A percentile compares a stretch with the other conserved stretches of the same genome.
Conservation (phyloP, 2,888 invertebrate species). For the Eupithecia vulgata region DNA sequence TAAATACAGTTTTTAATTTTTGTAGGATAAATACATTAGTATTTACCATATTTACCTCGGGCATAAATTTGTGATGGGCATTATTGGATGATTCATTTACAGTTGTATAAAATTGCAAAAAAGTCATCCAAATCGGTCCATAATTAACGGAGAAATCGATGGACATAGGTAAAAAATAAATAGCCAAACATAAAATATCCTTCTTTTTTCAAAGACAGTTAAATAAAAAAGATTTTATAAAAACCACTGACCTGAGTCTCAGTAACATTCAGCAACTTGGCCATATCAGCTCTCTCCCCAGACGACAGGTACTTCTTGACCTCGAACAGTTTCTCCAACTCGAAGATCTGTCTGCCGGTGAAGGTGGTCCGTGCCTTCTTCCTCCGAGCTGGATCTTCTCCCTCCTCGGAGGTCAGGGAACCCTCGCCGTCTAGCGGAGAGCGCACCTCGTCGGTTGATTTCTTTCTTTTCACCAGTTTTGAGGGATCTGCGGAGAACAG, state of each 20-base stretch:
- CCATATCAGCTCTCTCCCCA: conserved; percentile 97
- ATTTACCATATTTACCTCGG: no score
- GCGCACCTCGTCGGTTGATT: conserved; percentile 75
- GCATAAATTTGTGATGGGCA: no score
- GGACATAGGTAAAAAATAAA: no score
- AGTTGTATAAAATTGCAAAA: no score
- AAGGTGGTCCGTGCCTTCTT: conserved; percentile 97
- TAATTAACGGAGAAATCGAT: no score
- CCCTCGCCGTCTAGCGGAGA: conserved; percentile 77
- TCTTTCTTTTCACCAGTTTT: conserved; percentile 76
- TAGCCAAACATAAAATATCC: no score
- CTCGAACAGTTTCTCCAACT: conserved; percentile 97
- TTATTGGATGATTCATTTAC: no score
- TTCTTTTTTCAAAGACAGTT: no score
- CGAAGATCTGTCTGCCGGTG: conserved; percentile 97
- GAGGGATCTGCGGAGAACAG: conserved; percentile 62
- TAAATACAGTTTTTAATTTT: no score
- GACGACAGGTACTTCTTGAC: conserved; percentile 98
- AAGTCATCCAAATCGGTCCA: no score
- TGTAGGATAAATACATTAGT: no score
- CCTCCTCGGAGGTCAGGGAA: conserved; percentile 76
- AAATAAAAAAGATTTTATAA: no score
- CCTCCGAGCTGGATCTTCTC: conserved; percentile 83
- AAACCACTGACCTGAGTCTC: conserved; percentile 92
- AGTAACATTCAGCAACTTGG: conserved; percentile 95